phyloP scores from a whole-genome alignment of 2,113 vertebrate species.

The Phocoena sinus region DNA sequence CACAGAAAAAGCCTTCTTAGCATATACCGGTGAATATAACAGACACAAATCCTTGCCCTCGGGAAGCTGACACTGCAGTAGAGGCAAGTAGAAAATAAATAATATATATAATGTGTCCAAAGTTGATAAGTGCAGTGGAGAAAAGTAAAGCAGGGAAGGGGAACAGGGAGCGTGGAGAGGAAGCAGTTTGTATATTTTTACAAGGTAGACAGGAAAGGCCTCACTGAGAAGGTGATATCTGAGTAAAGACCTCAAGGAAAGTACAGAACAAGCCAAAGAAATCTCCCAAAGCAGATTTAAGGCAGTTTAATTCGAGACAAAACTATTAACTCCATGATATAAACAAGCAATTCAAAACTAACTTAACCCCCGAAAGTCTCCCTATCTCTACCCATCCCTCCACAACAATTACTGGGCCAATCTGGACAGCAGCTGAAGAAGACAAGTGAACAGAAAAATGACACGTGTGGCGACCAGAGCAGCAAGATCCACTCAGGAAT shows the following conservation, averaged over 20 bases:
- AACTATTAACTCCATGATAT: not conserved
- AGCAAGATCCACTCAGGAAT: not conserved
- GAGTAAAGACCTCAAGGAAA: not conserved
- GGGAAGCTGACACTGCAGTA: not conserved
- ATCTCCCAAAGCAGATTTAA: not conserved
- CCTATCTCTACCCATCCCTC: not conserved
- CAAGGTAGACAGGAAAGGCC: not conserved
- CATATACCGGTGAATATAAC: not conserved
- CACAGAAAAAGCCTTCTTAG: not conserved
- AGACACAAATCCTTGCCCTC: not conserved
- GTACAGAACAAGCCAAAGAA: not conserved
- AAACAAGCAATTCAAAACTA: not conserved
- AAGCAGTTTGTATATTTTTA: not conserved
- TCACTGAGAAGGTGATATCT: not conserved
- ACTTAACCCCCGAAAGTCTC: not conserved
- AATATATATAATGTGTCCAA: not conserved
- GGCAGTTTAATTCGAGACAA: not conserved
- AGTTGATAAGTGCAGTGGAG: not conserved
- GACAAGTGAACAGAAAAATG: not conserved
- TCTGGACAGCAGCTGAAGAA: not conserved
- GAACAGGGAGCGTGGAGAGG: too few species aligned
- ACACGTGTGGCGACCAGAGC: fast-evolving
- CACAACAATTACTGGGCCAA: not conserved
- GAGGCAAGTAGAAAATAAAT: not conserved
- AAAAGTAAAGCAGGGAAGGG: not conserved